Evolutionary conservation across 2,888 invertebrate species (phyloP).

Genomic region (Cremastobaeus sp.): DNA sequence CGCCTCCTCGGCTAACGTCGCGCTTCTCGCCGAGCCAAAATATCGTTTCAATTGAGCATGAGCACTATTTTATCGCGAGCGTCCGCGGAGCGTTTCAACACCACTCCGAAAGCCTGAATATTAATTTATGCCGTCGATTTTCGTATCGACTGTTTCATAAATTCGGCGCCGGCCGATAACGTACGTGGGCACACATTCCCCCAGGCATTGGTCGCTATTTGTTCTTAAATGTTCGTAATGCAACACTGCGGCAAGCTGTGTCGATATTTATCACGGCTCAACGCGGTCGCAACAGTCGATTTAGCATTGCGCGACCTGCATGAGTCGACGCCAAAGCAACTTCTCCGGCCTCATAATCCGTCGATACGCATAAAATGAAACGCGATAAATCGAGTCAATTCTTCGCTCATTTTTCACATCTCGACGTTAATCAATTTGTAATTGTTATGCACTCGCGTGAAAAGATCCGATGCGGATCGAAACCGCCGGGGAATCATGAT

Average conservation of each 20-base stretch:
- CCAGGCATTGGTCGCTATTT: slow-evolving; percentile 21
- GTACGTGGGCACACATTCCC: slow-evolving; percentile 34
- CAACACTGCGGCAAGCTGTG: slow-evolving; percentile 47
- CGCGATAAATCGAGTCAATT: neutral
- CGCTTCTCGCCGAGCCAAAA: neutral
- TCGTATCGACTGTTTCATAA: slow-evolving; percentile 43
- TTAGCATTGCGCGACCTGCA: slow-evolving; percentile 60
- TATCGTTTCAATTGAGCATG: slow-evolving; percentile 12
- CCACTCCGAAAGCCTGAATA: slow-evolving; percentile 40
- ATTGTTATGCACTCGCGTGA: slow-evolving; percentile 5
- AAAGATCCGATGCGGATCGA: neutral
- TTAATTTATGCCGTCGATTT: slow-evolving; percentile 59
- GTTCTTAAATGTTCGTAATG: slow-evolving; percentile 44
- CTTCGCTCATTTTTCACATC: neutral
- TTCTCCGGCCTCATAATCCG: slow-evolving; percentile 46
- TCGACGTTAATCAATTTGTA: slow-evolving; percentile 11
- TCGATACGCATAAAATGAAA: slow-evolving; percentile 20
- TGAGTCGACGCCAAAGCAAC: slow-evolving; percentile 46
- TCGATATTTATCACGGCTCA: slow-evolving; percentile 48
- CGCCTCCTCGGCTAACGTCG: neutral
- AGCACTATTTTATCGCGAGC: slow-evolving; percentile 20
- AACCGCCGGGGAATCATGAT: slow-evolving; percentile 6
- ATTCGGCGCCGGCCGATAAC: slow-evolving; percentile 34
- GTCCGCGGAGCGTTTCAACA: slow-evolving; percentile 17
- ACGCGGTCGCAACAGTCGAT: slow-evolving; percentile 55